Evolutionary conservation across 2,888 invertebrate genomes (phyloP), one percentile per base, ranked within the genome.

Genomic region (Himalopsyche kuldschensis): DNA sequence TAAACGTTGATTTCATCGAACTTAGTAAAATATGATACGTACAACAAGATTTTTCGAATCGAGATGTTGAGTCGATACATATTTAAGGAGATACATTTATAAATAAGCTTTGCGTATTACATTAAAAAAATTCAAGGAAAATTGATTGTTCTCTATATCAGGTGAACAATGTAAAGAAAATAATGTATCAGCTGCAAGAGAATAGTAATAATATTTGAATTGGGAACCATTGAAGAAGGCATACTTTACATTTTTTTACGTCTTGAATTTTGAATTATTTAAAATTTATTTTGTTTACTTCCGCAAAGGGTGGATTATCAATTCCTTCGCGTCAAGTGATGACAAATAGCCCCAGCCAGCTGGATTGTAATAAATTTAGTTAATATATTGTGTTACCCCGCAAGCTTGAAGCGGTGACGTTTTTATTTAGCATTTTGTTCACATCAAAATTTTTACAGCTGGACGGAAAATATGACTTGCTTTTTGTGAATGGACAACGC

Each of bases 391-490:
- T 81, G 32, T 63, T 27, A 15, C 31, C 69, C 69, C n/a, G 30
- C 47, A n/a, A 75, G 75, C 69, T 80, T 30, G 75, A 47, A 27
- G 77, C 81, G 80, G 82, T 84, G 84, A 82, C 82, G 84, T 82
- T 84, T 84, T 85, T 84, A 84, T 84, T 85, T 78, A 69, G 76
- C 84, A 81, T 75, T 84, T 82, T 78, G 82, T 79, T 81, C 55
- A 78, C 83, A 80, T 85, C 81, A 81, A 78, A 78, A 82, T 41
- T 82, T 82, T 84, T 81, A 82, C 69, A 78, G 76, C 81, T 48
- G 79, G 82, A 79, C 76, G 5, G 78, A 84, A 83, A 84, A 82
- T 85, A 85, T 85, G 83, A 84, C 84, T 84, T 81, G 83, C 78
- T 82, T 79, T 82, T 84, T 82, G 5, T 48, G 79, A 82, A 76